Evolutionary conservation across 2,888 invertebrate genomes (phyloP), one percentile per base, ranked within the genome.

Genomic region (Chrysopilus asiliformis): DNA sequence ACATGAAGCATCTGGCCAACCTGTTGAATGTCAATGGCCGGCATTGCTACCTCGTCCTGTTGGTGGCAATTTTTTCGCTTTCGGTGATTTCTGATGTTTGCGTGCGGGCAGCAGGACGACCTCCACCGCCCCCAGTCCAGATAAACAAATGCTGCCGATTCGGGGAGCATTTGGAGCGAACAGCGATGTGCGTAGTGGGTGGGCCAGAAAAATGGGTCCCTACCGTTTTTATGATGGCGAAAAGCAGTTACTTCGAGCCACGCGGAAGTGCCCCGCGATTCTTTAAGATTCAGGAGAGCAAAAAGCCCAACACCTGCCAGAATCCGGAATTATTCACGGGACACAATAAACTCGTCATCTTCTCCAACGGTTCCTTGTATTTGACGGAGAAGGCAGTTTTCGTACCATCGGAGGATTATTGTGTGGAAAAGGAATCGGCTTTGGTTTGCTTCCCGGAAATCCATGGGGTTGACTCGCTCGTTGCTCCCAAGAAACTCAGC

Each of bases 401-500:
- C 1, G 56, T 78, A 39, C 62, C 71, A 5, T 71, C 76, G 0
- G 56, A 57, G 2, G 67, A 71, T 26, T 84, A 72, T 57, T 86
- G 86, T 57, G 70, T 76, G 27, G 84, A 84, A 54, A 64, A 69
- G 24, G 66, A 66, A 13, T 72, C 70, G 3, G 73, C 76, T 7
- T 60, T 83, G 4, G 72, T 76, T 4, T 84, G 83, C 55, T 51
- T 60, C 19, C 55, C 64, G 19, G 53, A 56, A 5, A 52, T 60
- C 22, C 53, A 58, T 32, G 49, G 49, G 4, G 46, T 50, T 6
- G 52, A 53, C 24, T 39, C 37, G 8, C 36, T 49, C 12, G 45
- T 46, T 14, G 49, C 52, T 19, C 49, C 56, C n/a, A 38, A 41
- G 43, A 43, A 48, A 35, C 43, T 53, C 45, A 55, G 57, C 19